These are phyloP conservation scores for Rhabdomys pumilio DNA, from an alignment of 2,797 vertebrate genomes.

Conservation along the genomic window DNA sequence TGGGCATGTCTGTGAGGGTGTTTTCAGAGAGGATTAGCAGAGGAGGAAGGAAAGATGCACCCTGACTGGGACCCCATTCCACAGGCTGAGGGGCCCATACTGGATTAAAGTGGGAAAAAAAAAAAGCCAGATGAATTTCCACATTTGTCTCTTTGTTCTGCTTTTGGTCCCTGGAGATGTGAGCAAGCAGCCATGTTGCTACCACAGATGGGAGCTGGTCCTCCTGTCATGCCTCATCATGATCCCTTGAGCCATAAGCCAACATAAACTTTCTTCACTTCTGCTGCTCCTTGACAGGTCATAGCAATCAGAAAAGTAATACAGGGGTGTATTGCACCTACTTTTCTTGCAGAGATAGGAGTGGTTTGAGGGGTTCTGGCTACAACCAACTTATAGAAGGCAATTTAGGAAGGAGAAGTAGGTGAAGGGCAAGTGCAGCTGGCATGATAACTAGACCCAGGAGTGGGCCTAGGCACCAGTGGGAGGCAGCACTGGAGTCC, in stretches of 20 bases:
- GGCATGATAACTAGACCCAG: background rate
- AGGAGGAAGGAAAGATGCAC: background rate
- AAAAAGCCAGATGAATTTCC: background rate
- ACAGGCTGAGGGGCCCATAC: background rate
- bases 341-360: background rate
- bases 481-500: background rate
- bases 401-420: background rate
- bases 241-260: background rate
- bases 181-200: background rate
- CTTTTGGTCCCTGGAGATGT: background rate
- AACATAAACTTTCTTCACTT: background rate
- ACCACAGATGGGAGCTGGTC: background rate
- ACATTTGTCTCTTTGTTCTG: background rate
- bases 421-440: background rate
- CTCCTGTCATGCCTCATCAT: background rate
- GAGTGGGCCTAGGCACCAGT: too few relatives aligned
- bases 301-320: background rate
- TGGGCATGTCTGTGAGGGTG: background rate
- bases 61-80: background rate
- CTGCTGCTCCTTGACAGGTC: background rate
- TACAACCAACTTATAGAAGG: conserved; percentile 29
- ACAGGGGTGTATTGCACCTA: background rate
- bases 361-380: background rate
- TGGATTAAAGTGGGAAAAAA: background rate
- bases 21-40: background rate